Percentiles rank a stretch among this genome's conserved stretches.
phyloP scores from a whole-genome alignment of 2,113 vertebrate genomes.

The Notarius quadriscutis region DNA sequence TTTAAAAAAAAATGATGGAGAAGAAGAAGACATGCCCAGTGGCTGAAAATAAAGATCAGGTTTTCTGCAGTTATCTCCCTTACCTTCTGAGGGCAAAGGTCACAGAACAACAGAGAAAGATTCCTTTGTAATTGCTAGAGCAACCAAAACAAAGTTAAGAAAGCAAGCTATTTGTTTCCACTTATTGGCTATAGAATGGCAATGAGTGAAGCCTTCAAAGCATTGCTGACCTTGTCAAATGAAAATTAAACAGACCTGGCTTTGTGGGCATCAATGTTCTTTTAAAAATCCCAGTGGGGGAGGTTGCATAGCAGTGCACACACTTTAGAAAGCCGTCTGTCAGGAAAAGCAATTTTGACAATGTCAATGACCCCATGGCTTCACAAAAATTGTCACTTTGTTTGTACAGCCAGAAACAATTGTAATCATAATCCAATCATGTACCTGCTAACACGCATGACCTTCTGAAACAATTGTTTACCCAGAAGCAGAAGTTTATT shows the following conservation, averaged over 20 bases:
- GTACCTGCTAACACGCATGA: slow-evolving; percentile 22
- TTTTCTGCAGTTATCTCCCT: slow-evolving; percentile 79
- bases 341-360: slow-evolving; percentile 28
- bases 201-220: slow-evolving; percentile 50
- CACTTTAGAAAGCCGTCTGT: slow-evolving; percentile 33
- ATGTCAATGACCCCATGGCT: slow-evolving; percentile 10
- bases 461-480: slow-evolving; percentile 9
- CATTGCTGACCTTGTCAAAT: slow-evolving; percentile 45
- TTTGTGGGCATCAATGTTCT: slow-evolving; percentile 27
- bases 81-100: slow-evolving; percentile 81
- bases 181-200: slow-evolving; percentile 50
- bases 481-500: slow-evolving; percentile 3
- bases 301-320: neutral
- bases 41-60: slow-evolving; percentile 82
- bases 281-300: slow-evolving; percentile 6
- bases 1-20: slow-evolving; percentile 45
- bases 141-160: slow-evolving; percentile 67
- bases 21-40: slow-evolving; percentile 78
- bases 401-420: slow-evolving; percentile 15
- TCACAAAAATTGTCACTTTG: slow-evolving; percentile 22
- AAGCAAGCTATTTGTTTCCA: slow-evolving; percentile 54
- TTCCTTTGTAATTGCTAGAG: slow-evolving; percentile 77
- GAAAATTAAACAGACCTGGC: slow-evolving; percentile 46
- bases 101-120: slow-evolving; percentile 74
- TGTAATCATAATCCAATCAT: slow-evolving; percentile 36